A percentile compares a stretch with the other conserved stretches of the same genome.
Conservation (phyloP, 2,113 vertebrate genomes). For the Corythornis vintsioides region DNA sequence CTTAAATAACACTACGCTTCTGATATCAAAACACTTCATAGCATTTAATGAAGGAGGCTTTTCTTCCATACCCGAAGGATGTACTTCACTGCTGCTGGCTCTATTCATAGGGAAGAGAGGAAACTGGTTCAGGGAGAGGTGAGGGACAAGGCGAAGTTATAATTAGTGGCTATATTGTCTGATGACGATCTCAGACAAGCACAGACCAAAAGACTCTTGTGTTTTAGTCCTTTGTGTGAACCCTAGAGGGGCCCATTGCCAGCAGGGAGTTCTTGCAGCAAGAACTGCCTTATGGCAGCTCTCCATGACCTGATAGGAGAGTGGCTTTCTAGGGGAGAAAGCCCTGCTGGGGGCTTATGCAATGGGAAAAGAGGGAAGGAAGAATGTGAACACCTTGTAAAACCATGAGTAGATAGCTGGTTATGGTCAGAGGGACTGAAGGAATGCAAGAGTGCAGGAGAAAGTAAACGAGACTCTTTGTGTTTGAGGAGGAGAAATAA, state of each 20-base stretch:
- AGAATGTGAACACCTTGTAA: neutral
- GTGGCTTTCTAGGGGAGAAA: rapidly evolving
- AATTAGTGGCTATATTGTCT: neutral
- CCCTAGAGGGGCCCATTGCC: neutral
- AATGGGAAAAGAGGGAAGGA: neutral
- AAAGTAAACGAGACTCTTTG: neutral
- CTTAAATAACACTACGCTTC: conserved; percentile 52
- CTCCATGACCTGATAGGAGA: neutral
- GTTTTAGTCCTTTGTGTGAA: neutral
- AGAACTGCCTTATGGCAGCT: neutral
- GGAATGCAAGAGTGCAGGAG: neutral
- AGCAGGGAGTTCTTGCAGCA: neutral
- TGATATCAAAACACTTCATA: conserved; percentile 34
- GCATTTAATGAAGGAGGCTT: conserved; percentile 64
- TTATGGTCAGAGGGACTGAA: neutral
- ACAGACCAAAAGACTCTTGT: neutral
- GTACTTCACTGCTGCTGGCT: neutral
- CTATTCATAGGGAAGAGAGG: neutral
- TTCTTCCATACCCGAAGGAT: conserved; percentile 14
- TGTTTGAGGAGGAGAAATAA: neutral
- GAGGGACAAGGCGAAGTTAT: neutral
- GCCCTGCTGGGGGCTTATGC: neutral
- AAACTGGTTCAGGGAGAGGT: conserved; percentile 39
- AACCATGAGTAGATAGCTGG: neutral
- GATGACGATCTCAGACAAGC: neutral